Evolutionary conservation across 2,888 invertebrate genomes (phyloP), one percentile per base, ranked within the genome.

Genomic region (Hedya salicella): DNA sequence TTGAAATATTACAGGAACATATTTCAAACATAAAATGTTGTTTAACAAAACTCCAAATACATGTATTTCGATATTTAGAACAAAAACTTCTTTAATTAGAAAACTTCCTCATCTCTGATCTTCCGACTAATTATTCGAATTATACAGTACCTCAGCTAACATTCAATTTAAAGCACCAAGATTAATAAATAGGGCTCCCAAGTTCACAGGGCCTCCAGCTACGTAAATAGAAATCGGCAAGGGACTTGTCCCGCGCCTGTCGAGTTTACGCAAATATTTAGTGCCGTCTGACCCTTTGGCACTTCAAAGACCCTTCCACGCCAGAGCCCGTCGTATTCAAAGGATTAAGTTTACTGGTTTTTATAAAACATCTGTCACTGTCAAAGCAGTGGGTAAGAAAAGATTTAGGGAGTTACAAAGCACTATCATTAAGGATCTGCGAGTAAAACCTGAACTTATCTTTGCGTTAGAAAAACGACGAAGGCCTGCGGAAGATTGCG

Each of bases 231-330:
- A 56, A 54, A 53, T 46, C 30, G 46, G 30, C 42, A 49, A 50
- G 56, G 56, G 54, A 17, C 62, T n/a, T 11, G 17, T 42, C 52
- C 62, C 36, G 21, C 30, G 19, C 60, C 17, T 39, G 36, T 36
- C 62, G 14, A 42, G 42, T 19, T 46, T 40, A 52, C 46, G 39
- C 60, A 68, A 68, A 68, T 39, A 54, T 64, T 54, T 64, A 68
- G 48, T 25, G 39, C 9, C 54, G 39, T 62, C 50, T 59, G 61
- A 56, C 52, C 61, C 68, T 70, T 70, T 70, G 60, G 65, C 59
- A 64, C 54, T n/a, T 39, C 39, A 57, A 53, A 57, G 63, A 32
- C 46, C 11, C 53, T 56, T 56, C 17, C 57, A 44, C 21, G n/a
- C 57, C 44, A 30, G 2, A 19, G 42, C 44, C 9, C 36, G 11